A percentile compares a stretch with the other conserved stretches of the same genome.
Conservation (phyloP, 2,888 invertebrate species). For the Eupithecia abbreviata region DNA sequence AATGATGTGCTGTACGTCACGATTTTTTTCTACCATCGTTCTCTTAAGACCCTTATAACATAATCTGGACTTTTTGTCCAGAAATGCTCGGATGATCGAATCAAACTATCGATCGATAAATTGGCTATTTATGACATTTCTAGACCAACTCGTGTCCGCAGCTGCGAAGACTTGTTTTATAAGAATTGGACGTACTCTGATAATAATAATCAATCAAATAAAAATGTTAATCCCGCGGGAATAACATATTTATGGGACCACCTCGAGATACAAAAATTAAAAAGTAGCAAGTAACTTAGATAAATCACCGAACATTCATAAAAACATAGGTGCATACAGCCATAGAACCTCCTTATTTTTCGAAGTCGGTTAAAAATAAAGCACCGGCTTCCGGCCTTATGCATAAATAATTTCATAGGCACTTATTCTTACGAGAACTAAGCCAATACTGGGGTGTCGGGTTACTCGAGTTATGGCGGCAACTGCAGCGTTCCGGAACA, state of each 20-base stretch:
- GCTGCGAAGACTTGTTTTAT: neutral
- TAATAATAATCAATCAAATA: too few species aligned
- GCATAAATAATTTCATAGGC: neutral
- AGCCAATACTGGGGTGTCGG: constrained; percentile 29
- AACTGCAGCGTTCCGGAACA: constrained; percentile 42
- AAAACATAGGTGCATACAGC: too few species aligned
- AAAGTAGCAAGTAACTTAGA: too few species aligned
- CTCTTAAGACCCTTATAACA: neutral
- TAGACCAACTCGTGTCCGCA: neutral
- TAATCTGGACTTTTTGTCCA: too few species aligned
- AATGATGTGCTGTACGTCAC: too few species aligned
- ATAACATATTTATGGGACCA: neutral
- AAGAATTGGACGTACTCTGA: neutral
- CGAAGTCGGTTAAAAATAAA: neutral
- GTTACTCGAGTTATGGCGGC: constrained; percentile 27
- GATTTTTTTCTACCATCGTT: neutral
- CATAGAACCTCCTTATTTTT: too few species aligned
- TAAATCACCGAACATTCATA: too few species aligned
- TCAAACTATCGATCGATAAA: neutral
- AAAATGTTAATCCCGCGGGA: too few species aligned
- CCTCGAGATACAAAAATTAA: too few species aligned
- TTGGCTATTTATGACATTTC: neutral
- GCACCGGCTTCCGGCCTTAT: constrained; percentile 11
- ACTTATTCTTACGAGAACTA: constrained; percentile 10
- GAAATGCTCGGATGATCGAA: neutral